Base-by-base conservation (phyloP, 2,888 invertebrate species). In the Ormyrus thymus region DNA sequence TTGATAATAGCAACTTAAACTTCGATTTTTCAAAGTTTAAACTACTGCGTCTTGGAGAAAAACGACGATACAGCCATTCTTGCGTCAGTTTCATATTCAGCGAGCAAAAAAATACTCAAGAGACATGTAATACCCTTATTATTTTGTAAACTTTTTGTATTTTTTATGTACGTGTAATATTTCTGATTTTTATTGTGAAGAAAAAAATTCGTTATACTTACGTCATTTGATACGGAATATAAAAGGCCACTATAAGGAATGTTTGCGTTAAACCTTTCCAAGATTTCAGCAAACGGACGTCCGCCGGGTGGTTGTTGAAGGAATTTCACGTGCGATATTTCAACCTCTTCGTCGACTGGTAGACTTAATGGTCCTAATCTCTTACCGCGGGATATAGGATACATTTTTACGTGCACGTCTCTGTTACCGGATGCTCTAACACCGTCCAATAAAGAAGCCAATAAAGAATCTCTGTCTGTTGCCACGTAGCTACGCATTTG, bases 191-290 rank as follows among this genome's bases (percentile, higher is more conserved):
- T 59, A 59, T 29, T 59, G 5, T 29, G 3, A n/a, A 43, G 5
- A 29, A 6, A 8, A 29, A 59, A 59, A 59, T 59, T 9, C 9
- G 9, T 8, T 15, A 29, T 10, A 87, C 95, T 93, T 92, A 98
- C 98, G 91, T 99, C 99, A 92, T 97, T 97, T 45, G 97, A 97
- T 82, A 97, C 95, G 84, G 98, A 97, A 91, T 99, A 98, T 83
- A 97, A 94, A 69, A 99, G 94, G 29, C 99, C 99, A 90, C 97
- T 98, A 91, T 99, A 99, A 4, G 99, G 97, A 85, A 98, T 94
- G 91, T 99, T 99, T 68, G 97, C 96, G 91, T 99, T 99, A 91
- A 99, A 99, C 81, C 99, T 92, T 84, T 96, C 95, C 43, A 99
- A 94, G 84, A 97, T 95, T 89, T 98, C 97, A 45, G 94, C 90